Evolutionary conservation across 2,888 invertebrate genomes (phyloP), one percentile per base, ranked within the genome.

Genomic region (Unio pictorum): DNA sequence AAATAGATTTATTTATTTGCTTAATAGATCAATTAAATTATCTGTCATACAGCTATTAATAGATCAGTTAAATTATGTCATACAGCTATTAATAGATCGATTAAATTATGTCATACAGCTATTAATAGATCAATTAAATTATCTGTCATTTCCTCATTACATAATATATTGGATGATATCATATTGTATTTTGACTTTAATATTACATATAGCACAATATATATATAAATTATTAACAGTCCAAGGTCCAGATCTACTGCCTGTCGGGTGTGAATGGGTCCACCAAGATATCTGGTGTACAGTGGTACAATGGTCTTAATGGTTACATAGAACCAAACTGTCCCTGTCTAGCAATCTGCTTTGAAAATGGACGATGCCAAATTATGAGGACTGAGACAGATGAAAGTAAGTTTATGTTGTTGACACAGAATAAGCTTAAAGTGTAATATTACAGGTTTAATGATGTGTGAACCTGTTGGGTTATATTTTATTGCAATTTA

Each of bases 371-470:
- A 3, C 92, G 94, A 75, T 92, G 97, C 82, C 95, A 97, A 87
- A 91, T 99, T 63, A 96, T 98, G 96, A 93, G 94, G 84, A 94
- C 94, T 89, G 96, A 97, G 87, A 94, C 93, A 84, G 98, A 99
- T 90, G 94, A 95, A 89, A 93, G 96, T 91, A 82, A 84, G 88
- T 79, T 15, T 15, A 45, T 45, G 3, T 61, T 45, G 18, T 18
- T 63, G 7, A n/a, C 7, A 11, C 45, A 15, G 45, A 45, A 45
- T 45, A 45, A 45, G 45, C 45, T 3, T 0, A 45, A 8, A 45
- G 11, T 45, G 8, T 55, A 64, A 64, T 45, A 62, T 15, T 45
- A 54, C 15, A 30, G 45, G 45, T 45, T 30, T 55, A 30, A 20
- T 45, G 20, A 34, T 66, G 15, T 26, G 20, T 28, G n/a, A 6